Base-by-base conservation (phyloP, 2,888 invertebrate genomes). In the Acleris sparsana region DNA sequence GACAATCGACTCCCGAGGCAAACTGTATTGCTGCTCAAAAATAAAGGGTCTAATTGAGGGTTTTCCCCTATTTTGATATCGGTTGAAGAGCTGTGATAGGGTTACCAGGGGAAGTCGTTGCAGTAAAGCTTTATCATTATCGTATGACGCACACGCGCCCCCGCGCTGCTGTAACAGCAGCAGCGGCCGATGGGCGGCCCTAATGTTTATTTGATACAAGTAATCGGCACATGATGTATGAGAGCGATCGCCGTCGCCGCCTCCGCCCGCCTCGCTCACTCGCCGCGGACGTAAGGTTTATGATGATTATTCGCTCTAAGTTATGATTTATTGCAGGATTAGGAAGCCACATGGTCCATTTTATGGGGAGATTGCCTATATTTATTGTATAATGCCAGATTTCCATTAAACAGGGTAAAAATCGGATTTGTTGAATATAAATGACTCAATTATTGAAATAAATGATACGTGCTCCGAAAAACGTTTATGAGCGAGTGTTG, bases 161-260 rank as follows among this genome's bases (percentile, higher is more conserved):
- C 53, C 20, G 22, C 39, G 64, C 20, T 68, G 71, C 72, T 77
- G 82, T 84, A 80, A 84, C 83, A 82, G 82, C 84, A 80, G 82
- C 84, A 77, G 83, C 25, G 25, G 81, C 82, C 78, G 82, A 83
- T 84, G 82, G 75, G 75, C 79, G 83, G 56, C 60, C 55, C 66
- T 89, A 90, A 90, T 89, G 88, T 88, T 87, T 89, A 89, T 91
- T 91, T 90, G 89, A 91, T 91, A 88, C 88, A 83, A 86, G 88
- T 89, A 89, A 90, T 90, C 87, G 85, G 80, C 82, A 81, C 86
- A 86, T 91, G 90, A 91, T 90, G 87, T 87, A 91, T 89, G 87
- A 82, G 84, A 75, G 76, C 80, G 76, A 80, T 79, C 71, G 70
- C 55, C 69, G 67, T 59, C 64, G 62, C 66, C 72, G 73, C 77